Evolutionary conservation across 2,888 invertebrate species (phyloP), one percentile per base, ranked within the genome.

Genomic region (Euclidia mi): DNA sequence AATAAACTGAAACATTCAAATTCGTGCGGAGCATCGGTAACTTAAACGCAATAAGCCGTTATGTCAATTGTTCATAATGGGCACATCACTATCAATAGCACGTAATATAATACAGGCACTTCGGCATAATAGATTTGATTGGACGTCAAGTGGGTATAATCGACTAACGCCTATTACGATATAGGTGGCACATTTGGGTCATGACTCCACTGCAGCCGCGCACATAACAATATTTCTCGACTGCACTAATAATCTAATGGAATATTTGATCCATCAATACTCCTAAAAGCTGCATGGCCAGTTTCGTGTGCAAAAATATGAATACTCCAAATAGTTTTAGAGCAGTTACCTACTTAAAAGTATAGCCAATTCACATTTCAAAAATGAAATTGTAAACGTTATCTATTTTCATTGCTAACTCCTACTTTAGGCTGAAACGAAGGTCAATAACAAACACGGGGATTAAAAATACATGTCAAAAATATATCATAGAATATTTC

Each of bases 11-110:
- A 14, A 32, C 12, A 32, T 11, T 12, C 17, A 17, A 18, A 2
- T 37, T 15, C 17, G 17, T 37, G 10, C 15, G 9, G 14, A 2
- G 3, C 37, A 37, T 37, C 7, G 15, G 9, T 60, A 52, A 48
- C 53, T 51, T 40, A 45, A 53, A 64, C 56, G 7, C 7, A 65
- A 64, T 48, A 56, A 35, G 51, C 47, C 48, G 56, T 58, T 40
- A 6, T 48, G 29, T 67, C 32, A 65, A 65, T 65, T 60, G 72
- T 65, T 76, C 56, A 60, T 65, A 52, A 58, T 62, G 41, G 42
- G 37, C 31, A 64, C 47, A 61, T 70, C 57, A 71, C 58, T 56
- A 46, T 46, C 28, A 32, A 34, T 55, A 35, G 37, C 43, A 50
- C 50, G n/a, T 37, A 58, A 60, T 65, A 45, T 48, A 44, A 53